phyloP scores from a whole-genome alignment of 2,888 invertebrate species.

The Abrostola triplasia region DNA sequence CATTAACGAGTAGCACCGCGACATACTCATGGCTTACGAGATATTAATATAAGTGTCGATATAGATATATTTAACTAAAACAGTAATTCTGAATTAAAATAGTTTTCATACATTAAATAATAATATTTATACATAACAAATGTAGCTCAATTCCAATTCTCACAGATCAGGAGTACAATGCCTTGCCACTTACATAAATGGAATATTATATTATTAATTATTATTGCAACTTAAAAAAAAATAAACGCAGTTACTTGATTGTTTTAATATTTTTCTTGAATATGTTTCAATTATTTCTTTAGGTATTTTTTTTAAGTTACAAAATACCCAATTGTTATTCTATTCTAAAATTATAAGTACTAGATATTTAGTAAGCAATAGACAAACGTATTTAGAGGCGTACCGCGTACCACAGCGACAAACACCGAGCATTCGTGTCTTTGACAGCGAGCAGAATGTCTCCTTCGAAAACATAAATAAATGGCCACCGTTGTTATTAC shows the following conservation, averaged over 20 bases:
- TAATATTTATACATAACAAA: too few relatives aligned
- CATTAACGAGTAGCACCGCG: conserved; percentile 91
- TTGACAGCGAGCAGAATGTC: conserved; percentile 80
- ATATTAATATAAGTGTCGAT: not conserved
- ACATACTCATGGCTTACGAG: conserved; percentile 88
- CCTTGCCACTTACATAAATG: too few relatives aligned
- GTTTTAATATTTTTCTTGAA: too few relatives aligned
- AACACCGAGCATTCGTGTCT: conserved; percentile 62
- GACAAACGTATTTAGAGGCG: conserved; percentile 49
- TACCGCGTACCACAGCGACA: conserved; percentile 59
- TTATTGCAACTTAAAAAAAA: too few relatives aligned
- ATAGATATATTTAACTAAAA: not conserved
- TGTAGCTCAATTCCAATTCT: too few relatives aligned
- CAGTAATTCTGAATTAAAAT: conserved; percentile 10
- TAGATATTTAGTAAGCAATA: conserved; percentile 45
- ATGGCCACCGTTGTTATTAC: conserved; percentile 87
- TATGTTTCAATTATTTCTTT: not conserved
- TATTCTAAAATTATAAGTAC: too few relatives aligned
- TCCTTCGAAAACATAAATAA: conserved; percentile 85
- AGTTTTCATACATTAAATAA: not conserved
- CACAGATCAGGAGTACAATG: too few relatives aligned
- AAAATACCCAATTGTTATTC: not conserved
- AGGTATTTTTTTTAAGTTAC: too few relatives aligned
- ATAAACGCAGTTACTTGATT: too few relatives aligned
- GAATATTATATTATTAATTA: too few relatives aligned